phyloP scores from a whole-genome alignment of 2,797 vertebrate genomes.

The Acanthopagrus latus region DNA sequence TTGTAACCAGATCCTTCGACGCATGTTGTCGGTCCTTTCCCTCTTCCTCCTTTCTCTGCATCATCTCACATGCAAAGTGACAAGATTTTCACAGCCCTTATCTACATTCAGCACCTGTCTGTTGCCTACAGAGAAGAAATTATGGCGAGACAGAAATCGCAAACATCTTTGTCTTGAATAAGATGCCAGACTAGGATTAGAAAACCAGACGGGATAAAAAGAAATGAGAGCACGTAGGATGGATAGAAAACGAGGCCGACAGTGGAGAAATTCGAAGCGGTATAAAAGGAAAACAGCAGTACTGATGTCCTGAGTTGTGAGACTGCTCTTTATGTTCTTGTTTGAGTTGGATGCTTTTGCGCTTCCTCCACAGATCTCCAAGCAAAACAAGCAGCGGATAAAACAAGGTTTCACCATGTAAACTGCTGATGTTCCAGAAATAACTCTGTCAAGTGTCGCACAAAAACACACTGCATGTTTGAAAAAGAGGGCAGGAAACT shows the following conservation, averaged over 20 bases:
- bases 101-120: slow-evolving; percentile 53
- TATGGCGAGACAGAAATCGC: slow-evolving; percentile 6
- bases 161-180: slow-evolving; percentile 33
- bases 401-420: slow-evolving; percentile 56
- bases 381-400: slow-evolving; percentile 61
- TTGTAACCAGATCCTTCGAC: slow-evolving; percentile 54
- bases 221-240: background rate
- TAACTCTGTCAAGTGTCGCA: slow-evolving; percentile 48
- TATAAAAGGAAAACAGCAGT: slow-evolving; percentile 28
- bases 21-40: background rate
- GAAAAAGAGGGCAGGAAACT: slow-evolving; percentile 22
- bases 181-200: slow-evolving; percentile 23
- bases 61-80: slow-evolving; percentile 17
- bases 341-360: slow-evolving; percentile 61
- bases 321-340: slow-evolving; percentile 30
- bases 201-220: background rate
- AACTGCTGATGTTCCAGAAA: slow-evolving; percentile 65
- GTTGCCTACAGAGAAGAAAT: slow-evolving; percentile 36
- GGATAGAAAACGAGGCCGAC: slow-evolving; percentile 25
- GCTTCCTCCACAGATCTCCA: slow-evolving; percentile 53
- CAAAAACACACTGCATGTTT: slow-evolving; percentile 25
- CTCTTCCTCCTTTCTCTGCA: background rate
- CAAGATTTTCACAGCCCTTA: slow-evolving; percentile 50
- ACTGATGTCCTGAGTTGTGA: slow-evolving; percentile 31
- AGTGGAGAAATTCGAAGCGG: slow-evolving; percentile 28